Conservation (phyloP, 2,113 vertebrate genomes). For the Anguilla rostrata region DNA sequence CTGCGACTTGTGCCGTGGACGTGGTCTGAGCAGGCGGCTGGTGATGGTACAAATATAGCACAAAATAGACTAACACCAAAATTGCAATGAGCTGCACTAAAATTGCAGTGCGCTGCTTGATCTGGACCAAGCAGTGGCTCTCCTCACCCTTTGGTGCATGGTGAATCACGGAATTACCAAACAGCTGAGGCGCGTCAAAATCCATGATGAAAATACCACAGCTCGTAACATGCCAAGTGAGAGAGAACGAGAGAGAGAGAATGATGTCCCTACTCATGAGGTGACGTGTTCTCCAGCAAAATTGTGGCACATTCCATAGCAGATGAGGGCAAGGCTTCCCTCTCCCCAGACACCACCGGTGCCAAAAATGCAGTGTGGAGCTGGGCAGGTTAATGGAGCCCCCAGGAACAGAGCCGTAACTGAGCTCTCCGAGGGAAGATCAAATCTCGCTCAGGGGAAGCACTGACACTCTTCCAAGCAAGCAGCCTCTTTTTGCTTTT, state of each 20-base stretch:
- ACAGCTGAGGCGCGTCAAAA: too few relatives aligned
- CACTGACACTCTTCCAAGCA: constrained; percentile 36
- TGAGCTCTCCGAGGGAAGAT: constrained; percentile 61
- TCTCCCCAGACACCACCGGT: constrained; percentile 40
- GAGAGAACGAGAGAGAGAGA: not conserved
- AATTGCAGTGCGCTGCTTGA: too few relatives aligned
- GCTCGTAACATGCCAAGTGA: not conserved
- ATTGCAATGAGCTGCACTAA: too few relatives aligned
- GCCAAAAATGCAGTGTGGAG: constrained; percentile 5
- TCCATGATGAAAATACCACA: too few relatives aligned
- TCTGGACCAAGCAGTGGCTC: too few relatives aligned
- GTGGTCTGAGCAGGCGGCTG: too few relatives aligned
- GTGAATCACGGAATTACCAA: too few relatives aligned
- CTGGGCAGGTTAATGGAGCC: constrained; percentile 52
- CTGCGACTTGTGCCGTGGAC: too few relatives aligned
- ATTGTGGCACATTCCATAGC: constrained; percentile 47
- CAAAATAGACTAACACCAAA: too few relatives aligned
- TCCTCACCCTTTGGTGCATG: too few relatives aligned
- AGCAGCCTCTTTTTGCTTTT: constrained; percentile 44
- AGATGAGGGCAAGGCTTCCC: constrained; percentile 35
- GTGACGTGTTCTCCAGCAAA: constrained; percentile 18
- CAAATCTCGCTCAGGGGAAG: constrained; percentile 51
- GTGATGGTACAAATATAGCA: too few relatives aligned
- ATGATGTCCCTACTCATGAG: not conserved
- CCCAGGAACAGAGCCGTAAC: constrained; percentile 55